Evolutionary conservation across 2,888 invertebrate genomes (phyloP), one percentile per base, ranked within the genome.

Genomic region (Drosophila setosimentum): DNA sequence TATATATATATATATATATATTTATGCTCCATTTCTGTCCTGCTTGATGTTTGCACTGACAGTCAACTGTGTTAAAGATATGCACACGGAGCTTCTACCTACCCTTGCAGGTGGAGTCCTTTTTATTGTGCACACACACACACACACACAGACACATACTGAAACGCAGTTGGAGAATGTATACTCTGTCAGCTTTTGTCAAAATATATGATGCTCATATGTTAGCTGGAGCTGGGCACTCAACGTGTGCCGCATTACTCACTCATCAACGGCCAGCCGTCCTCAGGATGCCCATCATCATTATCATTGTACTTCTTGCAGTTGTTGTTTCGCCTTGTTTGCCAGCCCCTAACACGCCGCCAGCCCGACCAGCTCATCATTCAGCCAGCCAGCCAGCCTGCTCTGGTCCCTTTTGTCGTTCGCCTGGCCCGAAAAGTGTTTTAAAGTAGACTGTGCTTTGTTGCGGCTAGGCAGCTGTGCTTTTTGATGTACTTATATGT

Each of bases 131-230:
- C 62, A 51, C 29, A 62, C 55, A 48, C 33, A 63, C 29, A 40
- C 11, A 40, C 11, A 51, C 13, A 53, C 35, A 42, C 16, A 59
- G 24, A 55, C 50, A 33, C 24, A 62, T 16, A 60, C 8, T 21
- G 48, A 45, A 24, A 42, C 50, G 55, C 10, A 60, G 32, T 37
- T 50, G 55, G 60, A 49, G 55, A 55, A 51, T 61, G 63, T 45
- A 79, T 29, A 51, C 42, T 68, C 24, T 60, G 67, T 61, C 72
- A 66, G 83, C 80, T 74, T 82, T 83, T 86, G 82, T 75, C 86
- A 83, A 83, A 83, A 85, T 86, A 85, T 83, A 83, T 86, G 82
- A 83, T 73, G 83, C 86, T 86, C 82, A 85, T 83, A 83, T 83
- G 86, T 83, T 83, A 83, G 80, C 84, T 72, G 59, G 49, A 72